phyloP scores from a whole-genome alignment of 2,113 vertebrate genomes.

The Neolamprologus caudopunctatus region DNA sequence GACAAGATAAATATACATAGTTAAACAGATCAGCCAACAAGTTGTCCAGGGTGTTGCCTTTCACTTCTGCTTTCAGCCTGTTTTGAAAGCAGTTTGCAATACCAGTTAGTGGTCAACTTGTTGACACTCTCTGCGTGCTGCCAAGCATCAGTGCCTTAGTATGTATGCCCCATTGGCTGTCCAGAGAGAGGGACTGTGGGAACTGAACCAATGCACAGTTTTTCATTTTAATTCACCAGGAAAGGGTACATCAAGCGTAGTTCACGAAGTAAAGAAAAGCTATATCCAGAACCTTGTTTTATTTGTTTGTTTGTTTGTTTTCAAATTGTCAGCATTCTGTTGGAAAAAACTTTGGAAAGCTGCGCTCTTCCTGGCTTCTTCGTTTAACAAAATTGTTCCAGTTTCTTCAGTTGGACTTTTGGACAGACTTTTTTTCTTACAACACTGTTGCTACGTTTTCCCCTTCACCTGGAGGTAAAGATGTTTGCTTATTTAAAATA shows the following conservation, averaged over 20 bases:
- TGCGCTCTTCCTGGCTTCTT: neutral
- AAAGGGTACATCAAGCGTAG: neutral
- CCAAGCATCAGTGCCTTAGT: neutral
- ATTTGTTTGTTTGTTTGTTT: neutral
- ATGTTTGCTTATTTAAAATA: neutral
- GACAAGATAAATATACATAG: neutral
- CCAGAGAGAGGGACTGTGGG: neutral
- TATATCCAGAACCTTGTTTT: neutral
- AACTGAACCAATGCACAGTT: neutral
- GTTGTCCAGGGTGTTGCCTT: neutral
- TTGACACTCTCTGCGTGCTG: neutral
- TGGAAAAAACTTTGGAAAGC: neutral
- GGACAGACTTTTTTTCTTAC: neutral
- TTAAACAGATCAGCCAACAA: neutral
- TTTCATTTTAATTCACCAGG: neutral
- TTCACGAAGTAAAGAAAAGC: neutral
- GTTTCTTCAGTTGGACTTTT: neutral
- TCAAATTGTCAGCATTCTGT: neutral
- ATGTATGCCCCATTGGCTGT: neutral
- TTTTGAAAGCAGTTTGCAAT: neutral
- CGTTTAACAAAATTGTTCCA: neutral
- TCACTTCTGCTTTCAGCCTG: rapidly evolving
- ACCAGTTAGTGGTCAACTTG: neutral
- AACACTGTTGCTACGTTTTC: neutral
- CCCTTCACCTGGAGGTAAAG: neutral